phyloP scores from a whole-genome alignment of 2,113 vertebrate genomes.

The Emydocephalus ijimae region DNA sequence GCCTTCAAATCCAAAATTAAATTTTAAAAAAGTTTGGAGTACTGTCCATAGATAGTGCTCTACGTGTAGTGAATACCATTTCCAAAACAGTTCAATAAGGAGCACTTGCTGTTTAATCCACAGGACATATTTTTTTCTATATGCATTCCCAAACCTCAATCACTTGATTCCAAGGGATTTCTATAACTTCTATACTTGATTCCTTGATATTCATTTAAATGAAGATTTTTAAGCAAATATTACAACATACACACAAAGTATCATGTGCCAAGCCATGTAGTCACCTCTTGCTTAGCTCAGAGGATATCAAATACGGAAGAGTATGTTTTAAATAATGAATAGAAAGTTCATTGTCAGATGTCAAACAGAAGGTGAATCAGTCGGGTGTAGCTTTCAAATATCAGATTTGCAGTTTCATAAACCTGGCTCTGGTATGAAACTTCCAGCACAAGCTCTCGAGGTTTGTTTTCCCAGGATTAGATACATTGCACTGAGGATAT shows the following conservation, averaged over 20 bases:
- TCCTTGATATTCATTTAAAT: neutral
- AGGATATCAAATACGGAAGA: neutral
- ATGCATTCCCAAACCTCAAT: neutral
- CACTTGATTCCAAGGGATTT: neutral
- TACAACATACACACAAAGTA: neutral
- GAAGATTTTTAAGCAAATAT: neutral
- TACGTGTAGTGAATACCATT: neutral
- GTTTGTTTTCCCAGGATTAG: neutral
- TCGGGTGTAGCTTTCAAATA: neutral
- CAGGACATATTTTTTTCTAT: neutral
- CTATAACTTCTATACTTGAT: neutral
- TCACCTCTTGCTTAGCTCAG: neutral
- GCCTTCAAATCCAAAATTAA: neutral
- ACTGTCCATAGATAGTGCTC: neutral
- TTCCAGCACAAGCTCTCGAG: neutral
- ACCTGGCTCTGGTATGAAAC: neutral
- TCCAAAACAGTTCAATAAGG: neutral
- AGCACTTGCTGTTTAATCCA: neutral
- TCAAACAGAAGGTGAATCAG: neutral
- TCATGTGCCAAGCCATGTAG: neutral
- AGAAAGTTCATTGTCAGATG: neutral
- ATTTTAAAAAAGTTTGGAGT: neutral
- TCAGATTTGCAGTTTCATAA: constrained; percentile 1
- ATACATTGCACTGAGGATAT: neutral
- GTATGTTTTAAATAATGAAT: neutral